A percentile compares a stretch with the other conserved stretches of the same genome.
Evolutionary conservation across 2,888 invertebrate genomes (phyloP).

Genomic region (Tachina lurida): DNA sequence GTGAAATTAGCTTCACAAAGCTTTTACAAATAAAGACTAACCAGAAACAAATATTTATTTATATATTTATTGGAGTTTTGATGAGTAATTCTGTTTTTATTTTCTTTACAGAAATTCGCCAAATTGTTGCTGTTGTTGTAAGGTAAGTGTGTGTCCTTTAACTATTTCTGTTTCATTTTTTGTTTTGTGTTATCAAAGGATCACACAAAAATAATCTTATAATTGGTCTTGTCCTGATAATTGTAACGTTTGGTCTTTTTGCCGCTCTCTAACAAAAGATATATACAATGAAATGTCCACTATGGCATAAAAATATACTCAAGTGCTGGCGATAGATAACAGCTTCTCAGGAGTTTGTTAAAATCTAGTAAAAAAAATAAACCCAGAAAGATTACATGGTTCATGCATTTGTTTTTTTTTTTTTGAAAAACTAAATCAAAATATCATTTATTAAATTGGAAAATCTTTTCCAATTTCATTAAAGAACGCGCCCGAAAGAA

Average conservation of each 20-base stretch:
- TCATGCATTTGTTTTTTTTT: conserved; percentile 55
- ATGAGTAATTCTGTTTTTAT: not conserved
- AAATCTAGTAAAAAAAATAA: not conserved
- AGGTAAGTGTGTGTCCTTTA: not conserved
- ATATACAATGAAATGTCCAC: conserved; percentile 43
- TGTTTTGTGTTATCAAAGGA: conserved; percentile 8
- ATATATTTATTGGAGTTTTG: not conserved
- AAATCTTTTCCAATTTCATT: conserved; percentile 39
- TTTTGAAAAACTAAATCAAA: conserved; percentile 63
- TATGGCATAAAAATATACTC: conserved; percentile 34
- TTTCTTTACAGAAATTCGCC: conserved; percentile 12
- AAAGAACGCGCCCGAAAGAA: conserved; percentile 37
- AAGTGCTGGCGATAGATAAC: conserved; percentile 43
- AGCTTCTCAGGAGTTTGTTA: conserved; percentile 57
- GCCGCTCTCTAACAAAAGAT: conserved; percentile 40
- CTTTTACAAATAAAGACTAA: no score
- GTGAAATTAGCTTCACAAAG: no score
- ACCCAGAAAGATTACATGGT: conserved; percentile 31
- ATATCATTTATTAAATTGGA: conserved; percentile 65
- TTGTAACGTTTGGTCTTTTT: conserved; percentile 77
- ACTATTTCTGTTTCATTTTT: conserved; percentile 32
- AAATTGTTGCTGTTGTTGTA: not conserved
- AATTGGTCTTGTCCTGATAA: conserved; percentile 77
- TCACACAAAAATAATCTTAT: conserved; percentile 74
- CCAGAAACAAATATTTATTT: not conserved